These are phyloP conservation scores for Alethe diademata DNA, from an alignment of 2,113 vertebrate species.

Conservation along the genomic window DNA sequence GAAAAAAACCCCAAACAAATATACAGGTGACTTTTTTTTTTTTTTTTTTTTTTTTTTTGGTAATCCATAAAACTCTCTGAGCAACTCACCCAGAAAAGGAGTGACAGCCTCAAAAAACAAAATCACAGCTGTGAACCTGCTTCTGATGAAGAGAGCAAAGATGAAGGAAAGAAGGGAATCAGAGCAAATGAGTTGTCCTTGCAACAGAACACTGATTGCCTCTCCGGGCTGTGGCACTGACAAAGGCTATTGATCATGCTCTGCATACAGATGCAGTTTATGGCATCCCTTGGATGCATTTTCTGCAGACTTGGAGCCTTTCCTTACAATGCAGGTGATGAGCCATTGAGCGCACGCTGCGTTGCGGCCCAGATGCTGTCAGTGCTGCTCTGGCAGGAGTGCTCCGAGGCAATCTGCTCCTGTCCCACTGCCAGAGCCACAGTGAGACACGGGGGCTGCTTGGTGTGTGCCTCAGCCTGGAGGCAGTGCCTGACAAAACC, in stretches of 20 bases:
- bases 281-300: neutral
- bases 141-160: neutral
- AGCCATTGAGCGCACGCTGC: neutral
- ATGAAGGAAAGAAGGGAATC: neutral
- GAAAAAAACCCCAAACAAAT: neutral
- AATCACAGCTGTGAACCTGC: neutral
- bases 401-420: neutral
- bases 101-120: neutral
- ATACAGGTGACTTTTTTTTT: neutral
- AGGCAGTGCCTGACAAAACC: neutral
- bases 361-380: neutral
- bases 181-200: neutral
- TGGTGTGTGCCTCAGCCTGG: neutral
- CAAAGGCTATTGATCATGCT: neutral
- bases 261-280: neutral
- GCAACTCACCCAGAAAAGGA: neutral
- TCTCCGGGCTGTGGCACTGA: neutral
- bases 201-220: neutral
- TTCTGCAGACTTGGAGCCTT: neutral
- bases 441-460: fast-evolving
- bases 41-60: neutral
- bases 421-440: neutral
- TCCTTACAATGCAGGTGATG: neutral
- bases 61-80: neutral
- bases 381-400: neutral